Evolutionary conservation across 2,113 vertebrate genomes (phyloP), one percentile per base, ranked within the genome.

Genomic region (Forbesichthys agassizii): DNA sequence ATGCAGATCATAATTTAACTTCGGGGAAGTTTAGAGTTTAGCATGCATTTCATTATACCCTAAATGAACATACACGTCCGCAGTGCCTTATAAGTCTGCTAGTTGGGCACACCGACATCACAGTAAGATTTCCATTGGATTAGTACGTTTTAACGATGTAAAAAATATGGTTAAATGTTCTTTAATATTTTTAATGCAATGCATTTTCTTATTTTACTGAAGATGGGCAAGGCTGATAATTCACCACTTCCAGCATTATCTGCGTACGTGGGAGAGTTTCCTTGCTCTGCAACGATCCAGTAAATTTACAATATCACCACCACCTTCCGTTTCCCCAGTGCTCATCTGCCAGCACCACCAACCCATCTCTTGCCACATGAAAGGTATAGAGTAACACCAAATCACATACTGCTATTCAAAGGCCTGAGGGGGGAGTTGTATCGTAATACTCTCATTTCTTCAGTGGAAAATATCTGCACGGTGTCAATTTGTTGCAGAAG

Each of bases 201-300:
- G 11, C 1, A 53, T n/a, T 68, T 68, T 58, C 3, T 8, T n/a
- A 48, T 14, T 57, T 36, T 49, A 64, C 13, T 18, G 16, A 33
- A 13, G 33, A 0, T 36, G 16, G 20, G 36, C 49, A 16, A 3
- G 14, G 42, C 48, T 6, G 9, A 48, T 18, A 47, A 18, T 64
- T 33, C 68, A 77, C 51, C 36, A 71, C 11, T 65, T 9, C 18
- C 20, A 14, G 65, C 18, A 13, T 66, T 36, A 18, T 52, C 54
- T 61, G 63, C 67, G 72, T 62, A 58, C 61, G 51, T 70, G 64
- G 55, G 20, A 57, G 20, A 66, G 56, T 53, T 76, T 46, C 59
- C 69, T 62, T 48, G 46, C 46, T 8, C 74, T 83, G 83, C 84
- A 84, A 69, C 33, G 78, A 83, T 85, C 84, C 76, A 85, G 71